phyloP scores from a whole-genome alignment of 2,113 vertebrate genomes.

The Merops nubicus region DNA sequence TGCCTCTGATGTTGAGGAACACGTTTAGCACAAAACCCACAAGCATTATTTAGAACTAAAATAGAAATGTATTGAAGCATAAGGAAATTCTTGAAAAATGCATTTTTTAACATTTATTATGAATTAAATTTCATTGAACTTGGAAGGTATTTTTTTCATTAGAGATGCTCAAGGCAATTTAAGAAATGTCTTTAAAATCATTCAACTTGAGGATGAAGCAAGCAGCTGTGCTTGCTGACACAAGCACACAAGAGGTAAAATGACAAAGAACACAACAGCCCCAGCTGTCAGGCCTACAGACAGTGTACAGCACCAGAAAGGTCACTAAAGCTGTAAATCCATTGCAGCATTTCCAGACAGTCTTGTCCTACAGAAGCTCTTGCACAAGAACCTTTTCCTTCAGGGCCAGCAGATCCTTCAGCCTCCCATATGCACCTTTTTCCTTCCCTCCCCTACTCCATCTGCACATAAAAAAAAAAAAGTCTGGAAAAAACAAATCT shows the following conservation, averaged over 20 bases:
- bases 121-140: background rate
- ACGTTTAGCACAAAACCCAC: background rate
- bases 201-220: background rate
- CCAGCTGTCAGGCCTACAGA: background rate
- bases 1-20: background rate
- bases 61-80: background rate
- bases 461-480: background rate
- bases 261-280: background rate
- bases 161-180: background rate
- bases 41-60: background rate
- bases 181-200: background rate
- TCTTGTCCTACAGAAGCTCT: background rate
- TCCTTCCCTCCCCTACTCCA: background rate
- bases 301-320: background rate
- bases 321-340: slow-evolving; percentile 19
- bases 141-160: background rate
- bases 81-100: background rate
- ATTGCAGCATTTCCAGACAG: background rate
- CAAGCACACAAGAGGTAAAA: background rate
- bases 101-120: background rate
- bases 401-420: background rate
- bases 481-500: background rate
- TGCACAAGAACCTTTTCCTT: background rate
- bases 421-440: background rate
- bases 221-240: background rate